Base-by-base conservation (phyloP, 2,797 vertebrate genomes). In the Muscicapa comitata region DNA sequence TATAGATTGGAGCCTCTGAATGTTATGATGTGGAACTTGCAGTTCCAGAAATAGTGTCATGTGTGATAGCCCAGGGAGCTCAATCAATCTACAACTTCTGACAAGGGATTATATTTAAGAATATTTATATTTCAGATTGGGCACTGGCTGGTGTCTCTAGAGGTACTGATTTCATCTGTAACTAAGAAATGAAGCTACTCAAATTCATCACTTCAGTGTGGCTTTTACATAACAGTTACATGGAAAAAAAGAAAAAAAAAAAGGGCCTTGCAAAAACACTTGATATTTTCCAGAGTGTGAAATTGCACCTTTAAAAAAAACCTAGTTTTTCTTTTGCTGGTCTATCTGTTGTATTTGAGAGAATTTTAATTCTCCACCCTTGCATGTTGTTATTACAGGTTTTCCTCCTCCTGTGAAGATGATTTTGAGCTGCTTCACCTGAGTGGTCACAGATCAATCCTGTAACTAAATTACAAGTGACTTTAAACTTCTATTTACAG, bases 321-420 rank as follows among this genome's bases (percentile, higher is more conserved):
- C 29, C 0, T 4, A 0, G 11, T 31, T 40, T 47, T 38, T 68
- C 10, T 59, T 77, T 70, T 1, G 1, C 58, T 91, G 53, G 6
- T 7, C 2, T 53, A 11, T 15, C 21, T 37, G 19, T 47, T 50
- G 33, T 29, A 28, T 33, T 54, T 28, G 47, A 42, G 51, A 47
- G 20, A 26, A 42, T 33, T 50, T 28, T 48, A 11, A 13, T n/a
- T 59, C 21, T 42, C 26, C 3, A 17, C 11, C 17, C 3, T 42
- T 43, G 17, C 2, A 0, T n/a, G 17, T 43, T 67, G 13, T 31
- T 43, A 2, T 17, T 47, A 4, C 31, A 66, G 37, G 14, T 10
- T 74, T 79, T 48, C 13, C 8, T 68, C 51, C 15, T 67, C 25
- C 29, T 16, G 3, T 17, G 75, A 42, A 66, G 90, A 12, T 19